Evolutionary conservation across 2,888 invertebrate genomes (phyloP), one percentile per base, ranked within the genome.

Genomic region (Eulithis testata): DNA sequence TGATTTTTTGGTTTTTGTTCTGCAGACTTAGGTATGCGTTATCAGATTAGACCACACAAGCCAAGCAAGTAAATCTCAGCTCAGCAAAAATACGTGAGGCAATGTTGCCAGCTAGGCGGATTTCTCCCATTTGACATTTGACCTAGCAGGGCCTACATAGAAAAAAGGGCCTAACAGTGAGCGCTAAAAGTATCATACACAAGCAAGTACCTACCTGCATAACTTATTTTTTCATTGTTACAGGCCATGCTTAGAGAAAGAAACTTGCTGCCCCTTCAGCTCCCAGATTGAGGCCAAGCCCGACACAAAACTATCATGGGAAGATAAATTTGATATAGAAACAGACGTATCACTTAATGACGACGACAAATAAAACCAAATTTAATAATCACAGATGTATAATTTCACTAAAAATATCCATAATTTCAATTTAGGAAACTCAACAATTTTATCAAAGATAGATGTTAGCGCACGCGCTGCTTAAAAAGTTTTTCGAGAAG

Each of bases 341-440:
- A 21, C 21, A 31, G 31, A 8, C 11, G 59, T 70, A 36, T 60
- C 63, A 12, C 64, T 71, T 5, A 68, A 73, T 21, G 71, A 70
- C n/a, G 72, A 76, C n/a, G 74, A 72, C 44, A 68, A 65, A 67
- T 63, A 70, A 65, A 65, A 40, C 0, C 4, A 67, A 53, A 59
- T 54, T 60, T 60, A 8, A 67, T 62, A 65, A 65, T n/a, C 6
- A 44, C 3, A 11, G 9, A 14, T 54, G 54, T 61, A 54, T 55
- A 53, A 43, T 61, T 54, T 40, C 14, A 40, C 7, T 8, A 40
- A n/a, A 54, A 44, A 49, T 40, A 43, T 12, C 6, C 47, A 45
- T 60, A 60, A 60, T 61, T 61, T 40, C 9, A 40, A 21, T 43
- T 44, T 6, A 59, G 9, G 9, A 59, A 21, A 47, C n/a, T 45